Conservation (phyloP, 2,888 invertebrate species). For the Kuschelorhynchus macadamiae region DNA sequence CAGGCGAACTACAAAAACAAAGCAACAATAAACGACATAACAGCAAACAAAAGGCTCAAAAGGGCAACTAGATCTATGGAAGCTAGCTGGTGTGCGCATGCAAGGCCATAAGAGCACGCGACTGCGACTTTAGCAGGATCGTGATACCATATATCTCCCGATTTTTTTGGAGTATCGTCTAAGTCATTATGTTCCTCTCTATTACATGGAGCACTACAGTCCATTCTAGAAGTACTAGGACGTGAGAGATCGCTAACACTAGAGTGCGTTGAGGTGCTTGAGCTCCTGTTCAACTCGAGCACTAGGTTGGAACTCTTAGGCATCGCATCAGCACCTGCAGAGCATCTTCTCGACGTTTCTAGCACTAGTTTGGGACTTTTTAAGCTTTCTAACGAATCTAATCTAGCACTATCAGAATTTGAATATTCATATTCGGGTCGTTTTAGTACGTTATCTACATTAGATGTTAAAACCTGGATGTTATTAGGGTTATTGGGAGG, state of each 20-base stretch:
- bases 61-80: slow-evolving; percentile 82
- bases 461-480: slow-evolving; percentile 52
- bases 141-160: slow-evolving; percentile 70
- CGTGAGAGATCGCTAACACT: slow-evolving; percentile 5
- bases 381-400: slow-evolving; percentile 60
- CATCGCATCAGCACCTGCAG: slow-evolving; percentile 6
- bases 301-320: slow-evolving; percentile 35
- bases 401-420: slow-evolving; percentile 24
- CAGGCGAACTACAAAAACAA: slow-evolving; percentile 62
- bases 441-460: slow-evolving; percentile 58
- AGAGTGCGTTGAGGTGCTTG: slow-evolving; percentile 14
- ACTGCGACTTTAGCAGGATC: slow-evolving; percentile 78
- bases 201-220: slow-evolving; percentile 12
- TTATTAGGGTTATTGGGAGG: slow-evolving; percentile 27
- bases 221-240: slow-evolving; percentile 20
- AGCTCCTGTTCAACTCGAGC: slow-evolving; percentile 26
- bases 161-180: slow-evolving; percentile 16
- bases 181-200: not conserved
- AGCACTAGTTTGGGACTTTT: slow-evolving; percentile 66
- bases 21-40: slow-evolving; percentile 80
- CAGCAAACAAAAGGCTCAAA: slow-evolving; percentile 82
- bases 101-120: slow-evolving; percentile 83
- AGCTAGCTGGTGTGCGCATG: slow-evolving; percentile 79
- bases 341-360: slow-evolving; percentile 56
- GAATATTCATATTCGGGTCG: slow-evolving; percentile 31